A percentile compares a stretch with the other conserved stretches of the same genome.
Conservation (phyloP, 2,113 vertebrate species). For the Ciconia boyciana region DNA sequence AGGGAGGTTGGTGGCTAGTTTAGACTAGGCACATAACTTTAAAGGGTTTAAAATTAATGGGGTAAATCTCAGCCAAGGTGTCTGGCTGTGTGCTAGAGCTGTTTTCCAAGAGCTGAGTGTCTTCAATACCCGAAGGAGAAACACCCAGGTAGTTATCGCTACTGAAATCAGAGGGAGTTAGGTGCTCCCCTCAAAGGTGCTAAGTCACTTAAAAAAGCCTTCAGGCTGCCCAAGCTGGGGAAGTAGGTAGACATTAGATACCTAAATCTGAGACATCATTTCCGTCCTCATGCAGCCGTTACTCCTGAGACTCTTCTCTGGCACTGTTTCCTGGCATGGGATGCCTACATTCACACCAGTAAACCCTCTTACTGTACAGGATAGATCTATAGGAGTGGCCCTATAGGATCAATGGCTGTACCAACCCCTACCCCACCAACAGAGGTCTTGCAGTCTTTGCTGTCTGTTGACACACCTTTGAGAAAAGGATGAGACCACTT, state of each 20-base stretch:
- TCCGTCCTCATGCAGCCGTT: neutral
- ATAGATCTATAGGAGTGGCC: neutral
- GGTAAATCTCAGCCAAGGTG: neutral
- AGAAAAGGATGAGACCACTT: neutral
- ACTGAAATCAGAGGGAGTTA: neutral
- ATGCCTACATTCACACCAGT: neutral
- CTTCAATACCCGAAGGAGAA: neutral
- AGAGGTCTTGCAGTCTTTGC: neutral
- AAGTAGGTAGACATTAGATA: neutral
- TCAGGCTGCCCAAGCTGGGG: neutral
- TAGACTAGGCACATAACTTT: neutral
- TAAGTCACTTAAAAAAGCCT: neutral
- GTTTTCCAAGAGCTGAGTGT: neutral
- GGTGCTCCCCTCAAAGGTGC: neutral
- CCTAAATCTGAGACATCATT: neutral
- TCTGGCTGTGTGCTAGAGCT: neutral
- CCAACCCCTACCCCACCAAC: neutral
- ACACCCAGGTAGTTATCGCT: neutral
- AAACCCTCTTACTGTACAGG: neutral
- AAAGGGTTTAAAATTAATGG: conserved; percentile 17
- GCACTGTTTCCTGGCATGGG: neutral
- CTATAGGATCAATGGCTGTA: neutral
- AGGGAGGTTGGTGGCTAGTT: neutral
- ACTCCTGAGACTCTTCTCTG: neutral
- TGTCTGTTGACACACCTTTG: neutral